Conservation (phyloP, 2,888 invertebrate genomes). For the Drosophila tripunctata region DNA sequence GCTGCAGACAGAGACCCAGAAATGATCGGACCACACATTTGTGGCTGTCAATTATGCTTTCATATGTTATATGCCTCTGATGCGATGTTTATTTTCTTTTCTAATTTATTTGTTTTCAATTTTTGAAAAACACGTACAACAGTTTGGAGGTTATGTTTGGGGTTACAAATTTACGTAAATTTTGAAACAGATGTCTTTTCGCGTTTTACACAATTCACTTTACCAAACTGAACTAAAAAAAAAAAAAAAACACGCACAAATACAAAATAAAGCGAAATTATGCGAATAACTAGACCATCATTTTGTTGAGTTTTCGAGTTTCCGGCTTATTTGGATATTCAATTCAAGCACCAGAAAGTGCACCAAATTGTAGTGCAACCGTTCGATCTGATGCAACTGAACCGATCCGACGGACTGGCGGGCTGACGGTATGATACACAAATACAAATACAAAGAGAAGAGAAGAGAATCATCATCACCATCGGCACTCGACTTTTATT, state of each 20-base stretch:
- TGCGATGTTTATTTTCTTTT: constrained; percentile 29
- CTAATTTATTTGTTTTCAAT: constrained; percentile 28
- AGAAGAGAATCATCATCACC: too few relatives aligned
- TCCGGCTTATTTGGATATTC: constrained; percentile 9
- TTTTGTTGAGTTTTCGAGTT: constrained; percentile 20
- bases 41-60: constrained; percentile 50
- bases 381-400: constrained; percentile 76
- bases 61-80: constrained; percentile 16
- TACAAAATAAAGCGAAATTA: constrained; percentile 31
- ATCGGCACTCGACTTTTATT: constrained; percentile 55
- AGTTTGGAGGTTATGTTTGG: constrained; percentile 68
- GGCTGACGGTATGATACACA: not conserved
- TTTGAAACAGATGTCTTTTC: constrained; percentile 23
- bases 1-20: constrained; percentile 13
- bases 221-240: constrained; percentile 22
- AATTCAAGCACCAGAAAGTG: constrained; percentile 28
- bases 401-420: constrained; percentile 16
- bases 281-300: constrained; percentile 35
- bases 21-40: constrained; percentile 33
- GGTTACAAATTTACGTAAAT: constrained; percentile 70
- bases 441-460: constrained; percentile 22
- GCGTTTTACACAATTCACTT: constrained; percentile 23
- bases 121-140: constrained; percentile 26
- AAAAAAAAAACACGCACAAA: too few relatives aligned
- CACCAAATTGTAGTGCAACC: constrained; percentile 49